Evolutionary conservation across 2,797 vertebrate genomes (phyloP), one percentile per base, ranked within the genome.

Genomic region (Fringilla coelebs): DNA sequence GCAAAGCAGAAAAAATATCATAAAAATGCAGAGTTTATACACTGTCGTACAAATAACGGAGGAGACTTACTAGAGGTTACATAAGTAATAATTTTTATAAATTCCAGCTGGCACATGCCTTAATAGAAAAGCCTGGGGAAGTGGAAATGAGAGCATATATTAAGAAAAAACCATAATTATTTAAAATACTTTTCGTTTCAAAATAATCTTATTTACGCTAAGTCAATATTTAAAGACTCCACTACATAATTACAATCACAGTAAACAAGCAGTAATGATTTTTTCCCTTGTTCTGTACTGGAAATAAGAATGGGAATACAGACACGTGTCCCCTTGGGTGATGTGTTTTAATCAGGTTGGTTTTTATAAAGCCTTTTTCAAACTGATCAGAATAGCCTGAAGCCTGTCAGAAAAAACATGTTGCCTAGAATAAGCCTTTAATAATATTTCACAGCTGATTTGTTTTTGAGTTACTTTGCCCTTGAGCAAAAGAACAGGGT

Each of bases 381-480:
- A 97, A 95, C 62, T 80, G 75, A 95, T 96, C 77, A 88, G 87
- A 92, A 90, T 90, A 96, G 48, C 63, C 88, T 87, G 87, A 95
- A 89, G 80, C 6, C 21, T n/a, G 61, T 74, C 85, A 91, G 79
- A 77, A 86, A 93, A 96, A 87, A 25, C 57, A 63, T 90, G 26
- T 72, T 93, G 66, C 29, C 36, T 58, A 71, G 48, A 88, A 58
- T 84, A 85, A 96, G 36, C 74, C 55, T 78, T 88, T 81, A 88
- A 94, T 95, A 94, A 79, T 70, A 63, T 95, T 96, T 93, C 62
- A 94, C 75, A 83, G 91, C 28, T 94, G 92, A 93, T 84, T 91
- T 66, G 34, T 81, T 96, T 85, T 32, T 82, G 40, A 80, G 52
- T 45, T 81, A 88, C 78, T 88, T 79, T 96, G 85, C 41, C 76